phyloP scores from a whole-genome alignment of 2,797 vertebrate genomes.

The Catamblyrhynchus diadema region DNA sequence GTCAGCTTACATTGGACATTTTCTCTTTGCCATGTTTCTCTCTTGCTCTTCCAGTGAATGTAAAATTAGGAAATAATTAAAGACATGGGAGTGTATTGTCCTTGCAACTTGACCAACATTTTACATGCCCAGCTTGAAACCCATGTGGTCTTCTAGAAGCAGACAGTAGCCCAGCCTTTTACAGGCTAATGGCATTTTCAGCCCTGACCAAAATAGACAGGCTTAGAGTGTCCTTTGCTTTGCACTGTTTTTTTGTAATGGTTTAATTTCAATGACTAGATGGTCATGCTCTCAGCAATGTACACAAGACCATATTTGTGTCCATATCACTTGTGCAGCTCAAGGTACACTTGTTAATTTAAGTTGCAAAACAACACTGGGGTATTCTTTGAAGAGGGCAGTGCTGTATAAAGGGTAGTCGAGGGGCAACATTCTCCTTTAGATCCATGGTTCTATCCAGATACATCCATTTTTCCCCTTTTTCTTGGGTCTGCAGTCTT shows the following conservation, averaged over 20 bases:
- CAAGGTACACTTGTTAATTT: not conserved
- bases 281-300: not conserved
- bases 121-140: not conserved
- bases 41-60: not conserved
- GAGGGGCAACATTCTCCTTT: not conserved
- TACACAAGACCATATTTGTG: not conserved
- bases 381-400: not conserved
- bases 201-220: not conserved
- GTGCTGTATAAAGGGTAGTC: not conserved
- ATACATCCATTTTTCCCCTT: not conserved
- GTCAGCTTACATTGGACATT: not conserved
- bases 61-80: not conserved
- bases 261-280: not conserved
- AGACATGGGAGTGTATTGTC: not conserved
- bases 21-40: not conserved
- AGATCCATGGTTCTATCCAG: not conserved
- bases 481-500: not conserved
- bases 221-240: not conserved
- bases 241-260: not conserved
- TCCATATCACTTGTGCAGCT: not conserved
- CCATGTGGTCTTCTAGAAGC: not conserved
- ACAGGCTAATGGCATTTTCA: not conserved
- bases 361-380: not conserved
- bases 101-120: not conserved
- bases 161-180: not conserved